Base-by-base conservation (phyloP, 2,797 vertebrate genomes). In the Danionella dracula region DNA sequence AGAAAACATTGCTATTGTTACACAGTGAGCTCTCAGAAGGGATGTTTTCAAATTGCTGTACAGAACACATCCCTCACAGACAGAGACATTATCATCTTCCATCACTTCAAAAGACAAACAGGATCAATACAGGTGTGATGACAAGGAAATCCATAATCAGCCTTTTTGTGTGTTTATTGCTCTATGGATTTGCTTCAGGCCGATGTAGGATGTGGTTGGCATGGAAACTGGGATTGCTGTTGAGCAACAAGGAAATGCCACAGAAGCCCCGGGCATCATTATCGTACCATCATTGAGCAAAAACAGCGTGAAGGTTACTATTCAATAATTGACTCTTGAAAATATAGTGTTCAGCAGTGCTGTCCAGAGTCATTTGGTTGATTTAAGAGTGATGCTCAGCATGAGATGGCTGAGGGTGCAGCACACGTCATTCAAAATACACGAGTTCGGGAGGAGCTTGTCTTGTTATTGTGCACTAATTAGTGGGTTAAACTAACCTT, bases 181-280 rank as follows among this genome's bases (percentile, higher is more conserved):
- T 48, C 75, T 79, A 75, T 76, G 77, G 84, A 84, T 80, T 82
- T 86, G 83, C 81, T 78, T 27, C 19, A 57, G 31, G 50, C 53
- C 8, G 31, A 48, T 72, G 64, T 78, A 80, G 77, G 77, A 72
- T 73, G 66, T 1, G 23, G 85, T 91, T 84, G 89, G 82, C 88
- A 90, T 91, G 84, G 89, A 83, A 91, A 91, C 89, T 79, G 81
- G 72, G 59, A 77, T 77, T 73, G 78, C 79, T 84, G 81, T 78
- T 82, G 79, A 87, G 86, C 81, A 83, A 83, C 79, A 73, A 77
- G 72, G 79, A 82, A 84, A 81, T 79, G 74, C 76, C 50, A 66
- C 77, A 74, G 81, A 78, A 82, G 80, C 81, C 64, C 1, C 76
- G 77, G 80, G 19, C 61, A 74, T 82, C 75, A 80, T 87, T 83